A percentile compares a stretch with the other conserved stretches of the same genome.
These are phyloP conservation scores for Philantomba maxwellii DNA, from an alignment of 2,113 vertebrate species.

Conservation along the genomic window DNA sequence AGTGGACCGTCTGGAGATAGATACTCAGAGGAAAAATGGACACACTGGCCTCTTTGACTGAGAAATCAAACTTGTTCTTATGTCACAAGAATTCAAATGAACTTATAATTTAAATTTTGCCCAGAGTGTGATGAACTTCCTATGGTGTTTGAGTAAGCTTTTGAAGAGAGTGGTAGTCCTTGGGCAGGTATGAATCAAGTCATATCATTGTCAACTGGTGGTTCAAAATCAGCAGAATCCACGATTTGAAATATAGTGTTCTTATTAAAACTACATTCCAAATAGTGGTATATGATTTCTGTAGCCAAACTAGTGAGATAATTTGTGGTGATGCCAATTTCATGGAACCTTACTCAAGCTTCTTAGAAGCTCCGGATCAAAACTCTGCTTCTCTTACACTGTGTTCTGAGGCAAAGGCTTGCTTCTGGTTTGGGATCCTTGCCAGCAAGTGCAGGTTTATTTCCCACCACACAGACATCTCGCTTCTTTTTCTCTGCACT, in stretches of 20 bases:
- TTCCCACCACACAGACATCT: constrained; percentile 9
- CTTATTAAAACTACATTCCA: not conserved
- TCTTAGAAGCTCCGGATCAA: not conserved
- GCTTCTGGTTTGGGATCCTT: constrained; percentile 30
- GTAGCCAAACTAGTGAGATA: constrained; percentile 17
- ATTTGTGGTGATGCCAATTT: not conserved
- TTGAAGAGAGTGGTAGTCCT: constrained; percentile 65
- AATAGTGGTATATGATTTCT: not conserved
- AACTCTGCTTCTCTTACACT: not conserved
- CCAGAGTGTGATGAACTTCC: constrained; percentile 49
- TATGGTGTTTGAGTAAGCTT: constrained; percentile 64
- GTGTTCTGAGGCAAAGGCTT: constrained; percentile 15
- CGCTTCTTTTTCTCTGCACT: constrained; percentile 62
- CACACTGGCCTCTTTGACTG: constrained; percentile 58
- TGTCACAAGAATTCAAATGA: constrained; percentile 59
- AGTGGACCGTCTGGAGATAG: constrained; percentile 59
- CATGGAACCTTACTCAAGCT: not conserved
- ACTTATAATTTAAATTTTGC: constrained; percentile 57
- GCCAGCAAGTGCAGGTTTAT: not conserved
- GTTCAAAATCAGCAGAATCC: constrained; percentile 33
- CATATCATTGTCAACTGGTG: constrained; percentile 10
- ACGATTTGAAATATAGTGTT: not conserved
- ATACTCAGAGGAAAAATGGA: constrained; percentile 58
- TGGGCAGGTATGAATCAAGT: constrained; percentile 55
- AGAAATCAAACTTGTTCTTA: constrained; percentile 63